Evolutionary conservation across 2,888 invertebrate species (phyloP).

Genomic region (Epistrophe eligans): DNA sequence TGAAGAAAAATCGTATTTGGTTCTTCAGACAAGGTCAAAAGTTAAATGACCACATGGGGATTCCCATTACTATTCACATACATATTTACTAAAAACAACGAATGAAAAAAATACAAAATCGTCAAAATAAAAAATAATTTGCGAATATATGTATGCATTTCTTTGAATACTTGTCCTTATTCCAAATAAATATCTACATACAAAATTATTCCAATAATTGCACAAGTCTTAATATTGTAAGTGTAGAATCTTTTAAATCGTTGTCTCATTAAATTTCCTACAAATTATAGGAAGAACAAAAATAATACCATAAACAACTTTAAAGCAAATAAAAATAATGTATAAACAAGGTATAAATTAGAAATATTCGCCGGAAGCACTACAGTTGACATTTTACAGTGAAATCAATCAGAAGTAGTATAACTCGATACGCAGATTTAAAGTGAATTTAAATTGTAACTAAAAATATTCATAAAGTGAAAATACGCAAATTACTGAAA

Average conservation of each 20-base stretch:
- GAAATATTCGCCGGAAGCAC: slow-evolving; percentile 19
- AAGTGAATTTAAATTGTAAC: slow-evolving; percentile 8
- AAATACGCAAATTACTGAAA: neutral
- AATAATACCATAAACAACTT: slow-evolving; percentile 7
- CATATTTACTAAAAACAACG: too few species aligned
- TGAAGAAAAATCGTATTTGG: too few species aligned
- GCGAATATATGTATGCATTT: too few species aligned
- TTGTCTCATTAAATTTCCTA: neutral
- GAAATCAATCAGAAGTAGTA: slow-evolving; percentile 52
- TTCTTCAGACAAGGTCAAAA: too few species aligned
- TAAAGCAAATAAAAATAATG: slow-evolving; percentile 11
- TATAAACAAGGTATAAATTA: slow-evolving; percentile 39
- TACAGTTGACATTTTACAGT: slow-evolving; percentile 53
- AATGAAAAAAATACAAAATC: too few species aligned
- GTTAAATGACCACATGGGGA: too few species aligned
- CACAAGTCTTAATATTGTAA: too few species aligned
- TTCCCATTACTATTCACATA: too few species aligned
- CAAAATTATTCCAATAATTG: too few species aligned
- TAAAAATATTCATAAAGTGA: neutral
- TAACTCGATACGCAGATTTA: neutral
- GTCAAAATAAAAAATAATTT: too few species aligned
- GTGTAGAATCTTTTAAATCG: neutral
- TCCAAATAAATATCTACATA: too few species aligned
- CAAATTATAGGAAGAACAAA: neutral
- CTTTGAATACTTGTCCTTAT: too few species aligned